Evolutionary conservation across 2,113 vertebrate species (phyloP).

Genomic region (Marcusenius ussheri): DNA sequence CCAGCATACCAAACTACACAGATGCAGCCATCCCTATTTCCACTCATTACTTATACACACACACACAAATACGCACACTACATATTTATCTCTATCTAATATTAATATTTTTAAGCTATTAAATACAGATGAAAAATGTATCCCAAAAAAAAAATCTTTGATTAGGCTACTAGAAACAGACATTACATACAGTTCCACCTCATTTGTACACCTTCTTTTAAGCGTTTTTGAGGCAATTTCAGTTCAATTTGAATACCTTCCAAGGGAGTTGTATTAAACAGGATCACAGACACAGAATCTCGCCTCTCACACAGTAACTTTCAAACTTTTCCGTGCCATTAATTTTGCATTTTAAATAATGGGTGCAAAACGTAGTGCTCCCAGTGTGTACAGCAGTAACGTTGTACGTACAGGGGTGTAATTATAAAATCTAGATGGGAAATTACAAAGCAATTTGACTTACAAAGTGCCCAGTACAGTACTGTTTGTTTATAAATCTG

Average conservation of each 20-base stretch:
- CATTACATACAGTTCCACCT: too few relatives aligned
- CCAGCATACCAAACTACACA: neutral
- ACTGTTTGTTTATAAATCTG: neutral
- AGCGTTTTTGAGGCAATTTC: neutral
- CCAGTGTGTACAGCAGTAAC: neutral
- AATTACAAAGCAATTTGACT: neutral
- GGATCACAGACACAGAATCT: neutral
- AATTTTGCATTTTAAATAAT: too few relatives aligned
- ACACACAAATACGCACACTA: too few relatives aligned
- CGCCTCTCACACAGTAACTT: too few relatives aligned
- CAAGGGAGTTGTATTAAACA: neutral
- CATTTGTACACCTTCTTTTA: too few relatives aligned
- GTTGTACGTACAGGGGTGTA: neutral
- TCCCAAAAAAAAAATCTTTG: too few relatives aligned
- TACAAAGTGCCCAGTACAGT: neutral
- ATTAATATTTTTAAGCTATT: too few relatives aligned
- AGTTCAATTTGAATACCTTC: neutral
- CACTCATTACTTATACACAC: too few relatives aligned
- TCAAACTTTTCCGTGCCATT: neutral
- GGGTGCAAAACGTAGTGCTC: neutral
- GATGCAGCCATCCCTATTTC: too few relatives aligned
- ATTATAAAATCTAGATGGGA: neutral
- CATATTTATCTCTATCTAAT: too few relatives aligned
- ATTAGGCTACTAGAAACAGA: too few relatives aligned
- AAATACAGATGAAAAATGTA: too few relatives aligned